These are phyloP conservation scores for Drosophila pegasa DNA, from an alignment of 2,888 invertebrate species.

Conservation along the genomic window DNA sequence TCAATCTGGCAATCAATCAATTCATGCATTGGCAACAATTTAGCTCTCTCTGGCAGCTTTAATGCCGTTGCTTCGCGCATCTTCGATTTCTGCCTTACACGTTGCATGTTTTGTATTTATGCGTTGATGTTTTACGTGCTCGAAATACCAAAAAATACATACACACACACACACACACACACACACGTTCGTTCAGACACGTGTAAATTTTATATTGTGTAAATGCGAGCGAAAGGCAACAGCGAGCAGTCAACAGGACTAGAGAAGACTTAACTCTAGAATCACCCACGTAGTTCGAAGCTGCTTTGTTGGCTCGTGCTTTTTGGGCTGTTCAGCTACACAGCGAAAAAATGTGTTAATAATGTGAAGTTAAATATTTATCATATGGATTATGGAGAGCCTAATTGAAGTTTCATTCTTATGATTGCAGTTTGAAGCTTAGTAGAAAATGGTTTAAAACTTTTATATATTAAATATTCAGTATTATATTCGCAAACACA, in stretches of 20 bases:
- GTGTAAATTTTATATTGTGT: constrained; percentile 73
- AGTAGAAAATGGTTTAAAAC: too few species aligned
- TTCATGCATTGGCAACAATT: constrained; percentile 18
- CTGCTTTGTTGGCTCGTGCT: neutral
- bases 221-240: constrained; percentile 58
- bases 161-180: constrained; percentile 19
- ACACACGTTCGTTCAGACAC: constrained; percentile 18
- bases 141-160: constrained; percentile 67
- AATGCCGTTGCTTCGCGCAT: constrained; percentile 38
- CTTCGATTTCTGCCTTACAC: constrained; percentile 43
- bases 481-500: neutral
- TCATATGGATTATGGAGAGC: too few species aligned
- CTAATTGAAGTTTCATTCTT: neutral
- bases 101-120: constrained; percentile 69
- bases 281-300: constrained; percentile 17
- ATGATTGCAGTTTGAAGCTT: neutral
- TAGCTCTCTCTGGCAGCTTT: constrained; percentile 42
- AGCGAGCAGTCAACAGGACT: constrained; percentile 35
- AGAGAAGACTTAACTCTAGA: constrained; percentile 24
- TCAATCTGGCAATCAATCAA: constrained; percentile 38
- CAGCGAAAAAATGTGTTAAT: neutral
- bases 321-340: neutral
- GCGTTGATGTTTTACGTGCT: constrained; percentile 81
- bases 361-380: neutral
- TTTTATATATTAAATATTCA: neutral